A percentile compares a stretch with the other conserved stretches of the same genome.
phyloP scores from a whole-genome alignment of 2,888 invertebrate genomes.

The Ophion ellenae region DNA sequence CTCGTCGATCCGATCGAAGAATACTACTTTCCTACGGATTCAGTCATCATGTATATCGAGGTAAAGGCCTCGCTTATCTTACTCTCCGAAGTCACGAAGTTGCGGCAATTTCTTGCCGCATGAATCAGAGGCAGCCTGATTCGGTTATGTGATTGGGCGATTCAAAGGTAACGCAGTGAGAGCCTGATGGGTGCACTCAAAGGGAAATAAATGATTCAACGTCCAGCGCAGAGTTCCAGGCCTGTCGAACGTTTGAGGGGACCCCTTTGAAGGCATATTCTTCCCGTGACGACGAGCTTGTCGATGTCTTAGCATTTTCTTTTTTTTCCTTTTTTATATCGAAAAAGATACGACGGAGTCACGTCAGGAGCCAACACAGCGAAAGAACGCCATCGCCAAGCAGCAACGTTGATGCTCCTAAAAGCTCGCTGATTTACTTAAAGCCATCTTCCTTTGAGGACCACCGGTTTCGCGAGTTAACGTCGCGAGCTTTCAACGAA shows the following conservation, averaged over 20 bases:
- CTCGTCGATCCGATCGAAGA: background rate
- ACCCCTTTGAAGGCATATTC: constrained; percentile 61
- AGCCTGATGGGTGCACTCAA: constrained; percentile 33
- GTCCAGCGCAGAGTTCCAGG: constrained; percentile 73
- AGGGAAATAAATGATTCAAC: constrained; percentile 63
- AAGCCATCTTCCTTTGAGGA: constrained; percentile 71
- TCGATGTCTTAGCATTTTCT: constrained; percentile 17
- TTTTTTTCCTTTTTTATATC: constrained; percentile 25
- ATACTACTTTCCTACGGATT: constrained; percentile 64
- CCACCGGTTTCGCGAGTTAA: constrained; percentile 73
- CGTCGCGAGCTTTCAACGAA: constrained; percentile 72
- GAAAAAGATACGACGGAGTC: constrained; percentile 35
- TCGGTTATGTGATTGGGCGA: constrained; percentile 33
- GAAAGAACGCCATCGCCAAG: constrained; percentile 63
- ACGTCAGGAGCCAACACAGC: constrained; percentile 16
- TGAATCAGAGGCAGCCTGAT: constrained; percentile 22
- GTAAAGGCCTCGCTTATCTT: background rate
- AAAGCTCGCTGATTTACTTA: constrained; percentile 75
- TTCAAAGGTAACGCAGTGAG: constrained; percentile 5
- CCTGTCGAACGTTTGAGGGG: constrained; percentile 57
- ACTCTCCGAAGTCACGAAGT: background rate
- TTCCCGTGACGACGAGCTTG: constrained; percentile 64
- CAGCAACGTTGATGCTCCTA: constrained; percentile 68
- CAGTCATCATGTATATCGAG: constrained; percentile 37
- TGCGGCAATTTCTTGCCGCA: background rate